A percentile compares a stretch with the other conserved stretches of the same genome.
These are phyloP conservation scores for Eueides isabella DNA, from an alignment of 1,140 invertebrate species.

Conservation along the genomic window DNA sequence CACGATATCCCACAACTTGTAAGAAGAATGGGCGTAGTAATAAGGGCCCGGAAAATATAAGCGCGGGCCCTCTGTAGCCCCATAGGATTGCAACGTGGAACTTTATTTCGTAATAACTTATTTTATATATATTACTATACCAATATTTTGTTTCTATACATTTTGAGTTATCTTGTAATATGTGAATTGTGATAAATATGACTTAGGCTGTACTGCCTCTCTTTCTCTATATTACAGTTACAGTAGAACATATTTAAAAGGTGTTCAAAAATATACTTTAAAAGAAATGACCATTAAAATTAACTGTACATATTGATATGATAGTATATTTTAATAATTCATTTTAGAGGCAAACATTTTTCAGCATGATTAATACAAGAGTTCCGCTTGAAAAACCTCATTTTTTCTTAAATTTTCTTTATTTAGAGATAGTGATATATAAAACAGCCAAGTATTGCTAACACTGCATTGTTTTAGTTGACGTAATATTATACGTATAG, in stretches of 20 bases:
- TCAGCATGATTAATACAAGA: no score
- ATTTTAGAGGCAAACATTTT: no score
- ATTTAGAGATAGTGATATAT: no score
- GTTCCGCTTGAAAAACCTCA: no score
- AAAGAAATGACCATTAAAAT: no score
- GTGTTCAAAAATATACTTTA: no score
- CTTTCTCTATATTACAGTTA: no score
- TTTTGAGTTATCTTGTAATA: neutral
- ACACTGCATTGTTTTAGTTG: constrained; percentile 5
- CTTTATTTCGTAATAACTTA: neutral
- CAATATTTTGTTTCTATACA: neutral
- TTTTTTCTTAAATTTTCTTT: no score
- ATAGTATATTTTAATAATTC: no score
- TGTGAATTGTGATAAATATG: neutral
- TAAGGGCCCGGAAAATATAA: neutral
- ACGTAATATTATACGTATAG: constrained; percentile 19
- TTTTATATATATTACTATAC: neutral
- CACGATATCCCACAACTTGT: neutral
- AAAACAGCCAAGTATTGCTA: neutral
- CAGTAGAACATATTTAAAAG: no score
- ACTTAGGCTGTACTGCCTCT: no score
- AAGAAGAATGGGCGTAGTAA: neutral
- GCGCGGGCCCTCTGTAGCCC: neutral
- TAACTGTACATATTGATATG: no score
- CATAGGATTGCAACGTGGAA: constrained; percentile 9